phyloP scores from a whole-genome alignment of 1,140 invertebrate species.

The Drosophila oshimai region DNA sequence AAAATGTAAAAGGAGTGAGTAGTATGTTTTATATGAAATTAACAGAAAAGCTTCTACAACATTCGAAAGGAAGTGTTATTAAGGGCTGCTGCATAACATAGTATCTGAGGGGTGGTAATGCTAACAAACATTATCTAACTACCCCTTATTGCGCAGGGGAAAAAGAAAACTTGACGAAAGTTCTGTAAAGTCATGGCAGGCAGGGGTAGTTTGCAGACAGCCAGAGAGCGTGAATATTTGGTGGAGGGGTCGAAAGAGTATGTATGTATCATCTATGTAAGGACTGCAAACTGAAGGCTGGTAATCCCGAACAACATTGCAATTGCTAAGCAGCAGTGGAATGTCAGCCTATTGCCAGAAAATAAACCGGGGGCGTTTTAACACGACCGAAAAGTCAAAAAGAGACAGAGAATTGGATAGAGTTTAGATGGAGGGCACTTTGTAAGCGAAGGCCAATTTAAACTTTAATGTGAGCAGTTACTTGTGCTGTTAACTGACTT shows the following conservation, averaged over 20 bases:
- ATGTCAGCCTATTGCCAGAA: not conserved
- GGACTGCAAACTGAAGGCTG: not conserved
- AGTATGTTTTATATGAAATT: not conserved
- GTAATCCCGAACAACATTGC: not conserved
- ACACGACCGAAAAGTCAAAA: not conserved
- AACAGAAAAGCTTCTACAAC: constrained; percentile 1
- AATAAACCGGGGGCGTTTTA: not conserved
- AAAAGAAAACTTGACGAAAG: constrained; percentile 56
- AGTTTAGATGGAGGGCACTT: too few relatives aligned
- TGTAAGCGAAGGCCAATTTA: not conserved
- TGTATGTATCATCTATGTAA: not conserved
- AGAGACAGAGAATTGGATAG: not conserved
- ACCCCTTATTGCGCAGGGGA: constrained; percentile 48
- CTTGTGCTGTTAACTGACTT: constrained; percentile 37
- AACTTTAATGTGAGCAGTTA: not conserved
- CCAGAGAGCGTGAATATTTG: constrained; percentile 1
- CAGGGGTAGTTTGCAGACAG: constrained; percentile 20
- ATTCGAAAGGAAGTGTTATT: not conserved
- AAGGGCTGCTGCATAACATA: not conserved
- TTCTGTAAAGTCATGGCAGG: constrained; percentile 29
- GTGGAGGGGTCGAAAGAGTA: not conserved
- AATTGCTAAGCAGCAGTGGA: not conserved
- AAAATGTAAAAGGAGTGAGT: too few relatives aligned
- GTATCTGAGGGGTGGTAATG: constrained; percentile 18
- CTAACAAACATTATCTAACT: constrained; percentile 53